A percentile compares a stretch with the other conserved stretches of the same genome.
Evolutionary conservation across 2,888 invertebrate genomes (phyloP).

Genomic region (Brachylomia viminalis): DNA sequence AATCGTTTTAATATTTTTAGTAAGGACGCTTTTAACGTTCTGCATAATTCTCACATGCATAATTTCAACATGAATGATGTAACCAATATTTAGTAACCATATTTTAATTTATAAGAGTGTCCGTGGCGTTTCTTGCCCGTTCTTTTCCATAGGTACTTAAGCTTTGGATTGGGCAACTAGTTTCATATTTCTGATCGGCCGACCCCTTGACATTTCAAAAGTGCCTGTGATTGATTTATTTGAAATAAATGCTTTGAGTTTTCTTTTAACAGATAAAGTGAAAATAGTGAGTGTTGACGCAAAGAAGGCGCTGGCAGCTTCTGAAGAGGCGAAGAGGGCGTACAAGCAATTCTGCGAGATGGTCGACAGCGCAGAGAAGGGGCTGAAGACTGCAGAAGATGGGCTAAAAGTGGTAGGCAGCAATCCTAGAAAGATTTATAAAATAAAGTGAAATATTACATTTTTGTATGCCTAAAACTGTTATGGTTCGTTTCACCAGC

Average conservation of each 20-base stretch:
- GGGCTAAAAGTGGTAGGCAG: conserved; percentile 31
- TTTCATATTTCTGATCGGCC: too few species aligned
- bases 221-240: too few species aligned
- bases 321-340: conserved; percentile 34
- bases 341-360: conserved; percentile 37
- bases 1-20: too few species aligned
- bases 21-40: too few species aligned
- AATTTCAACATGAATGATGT: too few species aligned
- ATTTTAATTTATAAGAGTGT: too few species aligned
- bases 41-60: too few species aligned
- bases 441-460: background rate
- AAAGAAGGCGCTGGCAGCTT: conserved; percentile 1
- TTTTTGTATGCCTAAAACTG: background rate
- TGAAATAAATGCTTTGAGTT: background rate
- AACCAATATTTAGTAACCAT: too few species aligned
- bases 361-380: conserved; percentile 32
- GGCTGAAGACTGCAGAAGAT: conserved; percentile 40
- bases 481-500: background rate
- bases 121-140: too few species aligned
- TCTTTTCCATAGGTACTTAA: too few species aligned
- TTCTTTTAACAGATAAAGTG: background rate
- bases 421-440: background rate
- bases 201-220: too few species aligned
- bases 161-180: too few species aligned
- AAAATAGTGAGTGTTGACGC: background rate